Percentiles rank a stretch among this genome's conserved stretches.
These are phyloP conservation scores for Lasioglossum zephyrum DNA, from an alignment of 2,888 invertebrate genomes.

Conservation along the genomic window DNA sequence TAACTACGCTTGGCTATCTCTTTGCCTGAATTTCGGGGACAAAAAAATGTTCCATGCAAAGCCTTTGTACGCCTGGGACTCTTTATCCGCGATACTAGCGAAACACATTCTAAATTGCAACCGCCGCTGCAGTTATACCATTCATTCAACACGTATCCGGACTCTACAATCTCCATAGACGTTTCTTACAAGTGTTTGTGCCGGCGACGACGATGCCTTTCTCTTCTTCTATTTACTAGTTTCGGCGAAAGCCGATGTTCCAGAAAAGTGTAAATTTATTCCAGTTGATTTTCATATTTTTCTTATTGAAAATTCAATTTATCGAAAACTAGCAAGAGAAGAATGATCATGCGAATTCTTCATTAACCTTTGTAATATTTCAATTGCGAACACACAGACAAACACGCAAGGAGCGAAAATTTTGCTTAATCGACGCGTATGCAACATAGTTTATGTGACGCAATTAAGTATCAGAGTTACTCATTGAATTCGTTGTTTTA, in stretches of 20 bases:
- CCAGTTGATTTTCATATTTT: too few species aligned
- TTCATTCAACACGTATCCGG: background rate
- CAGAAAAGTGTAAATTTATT: background rate
- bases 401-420: too few species aligned
- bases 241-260: background rate
- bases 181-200: background rate
- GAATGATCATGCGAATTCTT: too few species aligned
- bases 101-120: background rate
- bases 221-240: background rate
- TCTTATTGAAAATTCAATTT: too few species aligned
- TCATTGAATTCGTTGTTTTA: too few species aligned
- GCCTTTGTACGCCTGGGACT: background rate
- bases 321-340: too few species aligned
- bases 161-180: background rate
- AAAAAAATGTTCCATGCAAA: background rate
- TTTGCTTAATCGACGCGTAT: too few species aligned
- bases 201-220: background rate
- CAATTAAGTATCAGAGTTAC: too few species aligned
- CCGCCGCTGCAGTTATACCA: background rate
- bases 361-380: too few species aligned
- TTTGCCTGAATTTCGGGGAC: constrained; percentile 7
- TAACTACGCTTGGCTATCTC: constrained; percentile 24
- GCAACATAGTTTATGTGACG: too few species aligned
- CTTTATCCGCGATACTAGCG: background rate
- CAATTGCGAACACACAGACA: too few species aligned